Evolutionary conservation across 2,888 invertebrate genomes (phyloP).

Genomic region (Chorisops tibialis): DNA sequence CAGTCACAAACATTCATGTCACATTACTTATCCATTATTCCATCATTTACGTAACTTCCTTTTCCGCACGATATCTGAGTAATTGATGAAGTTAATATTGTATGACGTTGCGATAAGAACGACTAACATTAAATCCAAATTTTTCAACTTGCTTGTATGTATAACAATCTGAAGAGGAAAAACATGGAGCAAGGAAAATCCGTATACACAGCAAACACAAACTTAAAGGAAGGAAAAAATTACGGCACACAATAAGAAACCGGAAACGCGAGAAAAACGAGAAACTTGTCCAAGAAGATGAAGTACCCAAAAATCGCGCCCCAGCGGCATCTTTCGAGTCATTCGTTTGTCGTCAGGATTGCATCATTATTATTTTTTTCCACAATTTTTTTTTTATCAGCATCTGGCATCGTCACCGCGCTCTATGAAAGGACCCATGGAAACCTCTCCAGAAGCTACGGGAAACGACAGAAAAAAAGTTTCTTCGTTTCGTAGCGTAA

Average conservation of each 20-base stretch:
- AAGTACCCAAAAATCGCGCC: neutral
- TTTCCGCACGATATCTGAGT: no score
- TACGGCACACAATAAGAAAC: neutral
- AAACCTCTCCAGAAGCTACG: slow-evolving; percentile 7
- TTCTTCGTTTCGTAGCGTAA: slow-evolving; percentile 6
- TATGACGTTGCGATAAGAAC: no score
- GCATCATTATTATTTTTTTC: slow-evolving; percentile 34
- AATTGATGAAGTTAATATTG: no score
- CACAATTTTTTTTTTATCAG: slow-evolving; percentile 33
- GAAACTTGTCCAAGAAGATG: neutral
- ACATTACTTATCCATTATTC: no score
- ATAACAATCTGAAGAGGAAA: no score
- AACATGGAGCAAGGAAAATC: no score
- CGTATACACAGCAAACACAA: neutral
- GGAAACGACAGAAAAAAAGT: slow-evolving; percentile 1
- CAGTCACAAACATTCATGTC: no score
- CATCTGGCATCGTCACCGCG: slow-evolving; percentile 28
- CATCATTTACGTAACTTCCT: no score
- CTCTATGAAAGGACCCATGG: slow-evolving; percentile 11
- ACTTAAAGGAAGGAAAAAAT: slow-evolving; percentile 8
- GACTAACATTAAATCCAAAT: neutral
- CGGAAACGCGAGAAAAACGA: neutral
- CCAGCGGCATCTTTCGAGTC: slow-evolving; percentile 17
- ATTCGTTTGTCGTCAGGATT: slow-evolving; percentile 31
- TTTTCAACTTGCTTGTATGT: no score